Evolutionary conservation across 1,140 invertebrate genomes (phyloP).

Genomic region (Cyclina sinensis): DNA sequence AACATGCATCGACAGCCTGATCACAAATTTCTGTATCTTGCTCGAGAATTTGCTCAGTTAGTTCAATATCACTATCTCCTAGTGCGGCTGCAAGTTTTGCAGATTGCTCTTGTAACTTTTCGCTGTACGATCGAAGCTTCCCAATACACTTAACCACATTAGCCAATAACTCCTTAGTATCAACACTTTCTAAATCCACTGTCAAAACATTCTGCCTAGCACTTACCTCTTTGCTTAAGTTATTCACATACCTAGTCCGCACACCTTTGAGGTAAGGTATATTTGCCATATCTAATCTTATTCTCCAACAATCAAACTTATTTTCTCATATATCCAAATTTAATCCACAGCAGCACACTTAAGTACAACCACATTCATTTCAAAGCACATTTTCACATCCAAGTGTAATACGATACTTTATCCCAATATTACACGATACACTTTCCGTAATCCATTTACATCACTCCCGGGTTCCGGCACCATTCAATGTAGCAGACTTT

Average conservation of each 20-base stretch:
- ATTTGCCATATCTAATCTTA: no score
- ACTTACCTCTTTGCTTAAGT: background rate
- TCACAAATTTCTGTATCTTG: background rate
- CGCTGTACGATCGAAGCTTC: background rate
- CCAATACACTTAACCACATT: background rate
- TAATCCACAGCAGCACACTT: background rate
- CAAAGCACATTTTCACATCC: background rate
- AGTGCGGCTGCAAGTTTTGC: constrained; percentile 9
- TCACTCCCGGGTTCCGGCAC: constrained; percentile 10
- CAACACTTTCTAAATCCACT: background rate
- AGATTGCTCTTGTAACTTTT: constrained; percentile 9
- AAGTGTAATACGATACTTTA: background rate
- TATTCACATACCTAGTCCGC: background rate
- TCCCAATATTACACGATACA: background rate
- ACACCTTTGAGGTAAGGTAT: background rate
- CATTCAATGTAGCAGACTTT: background rate
- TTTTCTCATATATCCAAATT: background rate
- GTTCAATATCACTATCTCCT: background rate
- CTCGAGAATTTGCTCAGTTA: background rate
- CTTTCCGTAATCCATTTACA: background rate
- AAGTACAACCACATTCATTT: background rate
- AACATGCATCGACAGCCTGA: background rate
- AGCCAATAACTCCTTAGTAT: background rate
- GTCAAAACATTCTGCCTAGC: background rate
- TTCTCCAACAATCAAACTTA: no score